Conservation (phyloP, 2,888 invertebrate species). For the Tachina grossa region DNA sequence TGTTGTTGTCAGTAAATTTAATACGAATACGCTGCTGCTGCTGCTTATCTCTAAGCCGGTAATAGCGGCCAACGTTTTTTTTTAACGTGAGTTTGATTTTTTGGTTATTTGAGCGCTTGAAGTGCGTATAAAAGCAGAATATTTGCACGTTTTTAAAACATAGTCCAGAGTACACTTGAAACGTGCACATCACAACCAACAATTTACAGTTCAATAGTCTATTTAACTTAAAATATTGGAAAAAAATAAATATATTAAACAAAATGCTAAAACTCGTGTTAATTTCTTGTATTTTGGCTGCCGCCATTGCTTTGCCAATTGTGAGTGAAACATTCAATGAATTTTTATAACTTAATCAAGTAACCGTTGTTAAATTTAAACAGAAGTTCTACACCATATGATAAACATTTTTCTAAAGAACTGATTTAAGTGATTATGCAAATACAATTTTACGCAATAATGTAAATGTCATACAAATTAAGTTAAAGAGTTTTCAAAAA, state of each 20-base stretch:
- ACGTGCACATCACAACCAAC: constrained; percentile 75
- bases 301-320: constrained; percentile 78
- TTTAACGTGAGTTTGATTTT: constrained; percentile 14
- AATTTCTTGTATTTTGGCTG: constrained; percentile 79
- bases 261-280: constrained; percentile 80
- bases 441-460: constrained; percentile 26
- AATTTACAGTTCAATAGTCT: constrained; percentile 35
- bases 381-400: not conserved
- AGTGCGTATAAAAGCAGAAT: constrained; percentile 80
- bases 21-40: not conserved
- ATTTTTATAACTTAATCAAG: not conserved
- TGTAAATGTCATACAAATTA: constrained; percentile 29
- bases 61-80: constrained; percentile 21
- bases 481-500: not conserved
- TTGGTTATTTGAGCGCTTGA: constrained; percentile 62
- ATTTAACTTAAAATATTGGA: constrained; percentile 20
- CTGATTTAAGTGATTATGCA: not conserved
- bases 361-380: constrained; percentile 11
- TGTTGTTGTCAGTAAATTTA: constrained; percentile 40
- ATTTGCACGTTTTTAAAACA: constrained; percentile 75
- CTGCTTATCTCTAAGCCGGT: constrained; percentile 47
- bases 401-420: not conserved
- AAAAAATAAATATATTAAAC: not conserved
- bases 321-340: constrained; percentile 78
- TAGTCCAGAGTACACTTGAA: constrained; percentile 80